Percentiles rank a stretch among this genome's conserved stretches.
These are phyloP conservation scores for Gobio occitaniae DNA, from an alignment of 2,797 vertebrate genomes.

Conservation along the genomic window DNA sequence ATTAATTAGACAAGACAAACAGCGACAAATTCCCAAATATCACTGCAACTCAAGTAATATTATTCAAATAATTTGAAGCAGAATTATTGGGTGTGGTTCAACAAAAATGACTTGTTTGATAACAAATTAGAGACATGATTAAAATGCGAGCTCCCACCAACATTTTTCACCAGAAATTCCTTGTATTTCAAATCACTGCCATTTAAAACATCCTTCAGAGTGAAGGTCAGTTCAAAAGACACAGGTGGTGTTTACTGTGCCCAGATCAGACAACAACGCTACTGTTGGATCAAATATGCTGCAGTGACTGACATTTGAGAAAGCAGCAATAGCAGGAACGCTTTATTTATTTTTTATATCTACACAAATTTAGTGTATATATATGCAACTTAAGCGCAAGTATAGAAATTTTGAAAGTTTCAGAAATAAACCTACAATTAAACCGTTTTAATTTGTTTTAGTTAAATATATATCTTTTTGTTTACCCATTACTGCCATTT, in stretches of 20 bases:
- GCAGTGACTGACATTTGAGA: constrained; percentile 33
- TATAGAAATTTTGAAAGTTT: background rate
- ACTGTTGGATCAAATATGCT: constrained; percentile 23
- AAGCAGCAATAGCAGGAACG: background rate
- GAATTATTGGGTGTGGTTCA: constrained; percentile 35
- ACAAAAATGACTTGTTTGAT: background rate
- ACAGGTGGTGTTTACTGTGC: constrained; percentile 50
- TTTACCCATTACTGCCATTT: constrained; percentile 5
- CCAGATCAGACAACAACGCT: constrained; percentile 32
- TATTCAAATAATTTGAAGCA: background rate
- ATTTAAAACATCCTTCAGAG: constrained; percentile 25
- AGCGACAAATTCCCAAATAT: background rate
- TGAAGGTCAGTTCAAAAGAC: constrained; percentile 59
- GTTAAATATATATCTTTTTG: background rate
- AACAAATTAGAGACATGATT: background rate
- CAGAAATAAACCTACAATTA: background rate
- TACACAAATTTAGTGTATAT: background rate
- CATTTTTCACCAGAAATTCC: constrained; percentile 8
- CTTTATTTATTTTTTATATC: constrained; percentile 7
- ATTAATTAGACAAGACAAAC: background rate
- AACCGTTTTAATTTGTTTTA: background rate
- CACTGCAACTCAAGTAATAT: background rate
- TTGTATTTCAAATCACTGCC: constrained; percentile 3
- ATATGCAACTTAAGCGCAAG: background rate
- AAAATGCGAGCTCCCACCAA: background rate